phyloP scores from a whole-genome alignment of 30 jellyfish, hydroid and myxozoan species.

The Turritopsis rubra region DNA sequence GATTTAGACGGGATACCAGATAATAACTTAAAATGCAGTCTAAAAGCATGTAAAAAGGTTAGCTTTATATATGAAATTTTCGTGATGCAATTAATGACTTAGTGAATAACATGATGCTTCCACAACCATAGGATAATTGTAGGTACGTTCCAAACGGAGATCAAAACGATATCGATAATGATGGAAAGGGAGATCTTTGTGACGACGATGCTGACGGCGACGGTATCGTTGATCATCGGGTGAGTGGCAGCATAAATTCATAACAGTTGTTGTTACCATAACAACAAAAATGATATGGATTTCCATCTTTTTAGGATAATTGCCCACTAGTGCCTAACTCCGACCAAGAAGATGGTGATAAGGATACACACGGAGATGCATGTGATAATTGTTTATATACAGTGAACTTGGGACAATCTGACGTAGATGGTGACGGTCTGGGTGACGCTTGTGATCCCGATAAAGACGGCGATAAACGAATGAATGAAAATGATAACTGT shows the following conservation, averaged over 20 bases:
- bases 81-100: background rate
- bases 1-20: conserved; percentile 88
- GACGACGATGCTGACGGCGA: conserved; percentile 90
- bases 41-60: conserved; percentile 47
- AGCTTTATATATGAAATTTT: background rate
- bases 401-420: conserved; percentile 57
- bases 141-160: conserved; percentile 73
- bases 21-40: conserved; percentile 53
- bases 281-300: background rate
- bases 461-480: conserved; percentile 17
- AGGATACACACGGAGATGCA: conserved; percentile 70
- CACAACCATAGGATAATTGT: conserved; percentile 59
- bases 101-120: background rate
- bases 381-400: conserved; percentile 71
- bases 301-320: conserved; percentile 48
- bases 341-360: conserved; percentile 56
- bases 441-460: conserved; percentile 45
- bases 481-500: conserved; percentile 64
- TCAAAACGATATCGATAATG: conserved; percentile 71
- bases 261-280: background rate
- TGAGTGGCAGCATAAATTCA: conserved; percentile 10
- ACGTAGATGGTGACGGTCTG: conserved; percentile 73
- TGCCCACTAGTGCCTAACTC: conserved; percentile 66
- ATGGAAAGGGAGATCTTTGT: conserved; percentile 69
- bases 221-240: conserved; percentile 53